phyloP scores from a whole-genome alignment of 2,888 invertebrate genomes.

The Sminthurides aquaticus region DNA sequence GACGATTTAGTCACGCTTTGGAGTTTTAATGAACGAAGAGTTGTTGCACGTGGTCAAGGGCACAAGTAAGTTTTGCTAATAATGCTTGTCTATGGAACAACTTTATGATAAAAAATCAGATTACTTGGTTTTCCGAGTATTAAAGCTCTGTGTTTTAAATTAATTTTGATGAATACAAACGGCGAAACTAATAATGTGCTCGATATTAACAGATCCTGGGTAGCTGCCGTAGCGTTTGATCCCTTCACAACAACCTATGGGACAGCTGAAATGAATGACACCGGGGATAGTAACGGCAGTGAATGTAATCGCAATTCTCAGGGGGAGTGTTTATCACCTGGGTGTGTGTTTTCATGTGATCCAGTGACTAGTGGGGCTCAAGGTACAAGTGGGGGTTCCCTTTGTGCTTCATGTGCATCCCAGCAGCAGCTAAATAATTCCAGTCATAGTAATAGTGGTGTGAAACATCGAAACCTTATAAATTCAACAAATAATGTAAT shows the following conservation, averaged over 20 bases:
- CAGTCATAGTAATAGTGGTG: slow-evolving; percentile 8
- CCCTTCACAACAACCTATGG: slow-evolving; percentile 70
- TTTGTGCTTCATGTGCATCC: slow-evolving; percentile 1
- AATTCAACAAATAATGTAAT: slow-evolving; percentile 10
- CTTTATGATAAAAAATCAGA: background rate
- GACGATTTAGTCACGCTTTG: slow-evolving; percentile 97
- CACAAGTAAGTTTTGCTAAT: slow-evolving; percentile 34
- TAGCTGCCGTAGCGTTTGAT: slow-evolving; percentile 91
- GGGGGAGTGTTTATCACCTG: slow-evolving; percentile 39
- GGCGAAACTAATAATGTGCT: background rate
- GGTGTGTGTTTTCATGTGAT: slow-evolving; percentile 41
- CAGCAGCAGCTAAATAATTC: slow-evolving; percentile 9
- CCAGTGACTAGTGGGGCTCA: slow-evolving; percentile 26
- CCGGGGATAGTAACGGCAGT: slow-evolving; percentile 47
- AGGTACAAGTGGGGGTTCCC: background rate
- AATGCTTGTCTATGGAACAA: background rate
- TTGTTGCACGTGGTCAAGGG: slow-evolving; percentile 91
- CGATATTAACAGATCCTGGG: slow-evolving; percentile 62
- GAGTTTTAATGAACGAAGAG: slow-evolving; percentile 83
- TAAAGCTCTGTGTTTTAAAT: too few relatives aligned
- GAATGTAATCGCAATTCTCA: slow-evolving; percentile 37
- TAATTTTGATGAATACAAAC: too few relatives aligned
- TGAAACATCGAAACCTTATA: slow-evolving; percentile 16
- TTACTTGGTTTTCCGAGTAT: too few relatives aligned
- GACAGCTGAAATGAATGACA: slow-evolving; percentile 43